Evolutionary conservation across 23 tunicate genomes (phyloP).

Genomic region (Styela clava): DNA sequence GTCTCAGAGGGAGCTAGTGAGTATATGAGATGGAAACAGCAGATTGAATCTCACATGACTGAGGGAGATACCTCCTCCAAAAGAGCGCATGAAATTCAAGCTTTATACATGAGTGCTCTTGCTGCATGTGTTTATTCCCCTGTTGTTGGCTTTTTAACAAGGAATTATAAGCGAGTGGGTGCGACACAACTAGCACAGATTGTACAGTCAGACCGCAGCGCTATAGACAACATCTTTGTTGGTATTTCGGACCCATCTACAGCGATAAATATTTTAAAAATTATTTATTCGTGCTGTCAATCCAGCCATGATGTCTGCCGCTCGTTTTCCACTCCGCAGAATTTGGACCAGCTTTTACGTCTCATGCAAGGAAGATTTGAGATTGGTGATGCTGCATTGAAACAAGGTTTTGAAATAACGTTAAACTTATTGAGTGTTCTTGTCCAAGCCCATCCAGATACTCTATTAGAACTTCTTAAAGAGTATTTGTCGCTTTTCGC

Average conservation of each 20-base stretch:
- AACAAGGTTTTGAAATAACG: slow-evolving; percentile 49
- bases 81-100: slow-evolving; percentile 20
- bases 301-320: slow-evolving; percentile 16
- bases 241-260: slow-evolving; percentile 5
- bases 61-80: background rate
- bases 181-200: slow-evolving; percentile 16
- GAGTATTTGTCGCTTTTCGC: slow-evolving; percentile 25
- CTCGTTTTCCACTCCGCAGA: background rate
- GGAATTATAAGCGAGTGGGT: slow-evolving; percentile 27
- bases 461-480: slow-evolving; percentile 18
- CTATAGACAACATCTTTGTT: background rate
- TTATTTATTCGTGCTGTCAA: slow-evolving; percentile 53
- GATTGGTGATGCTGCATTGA: slow-evolving; percentile 20
- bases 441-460: slow-evolving; percentile 22
- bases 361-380: slow-evolving; percentile 20
- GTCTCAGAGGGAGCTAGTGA: slow-evolving; percentile 36
- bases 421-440: slow-evolving; percentile 44
- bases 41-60: slow-evolving; percentile 4
- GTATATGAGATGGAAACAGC: slow-evolving; percentile 7
- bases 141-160: slow-evolving; percentile 58
- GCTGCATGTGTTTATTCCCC: slow-evolving; percentile 61
- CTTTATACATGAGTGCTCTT: slow-evolving; percentile 51
- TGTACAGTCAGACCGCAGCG: slow-evolving; percentile 6
- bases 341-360: background rate
- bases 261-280: slow-evolving; percentile 42